Evolutionary conservation across 2,113 vertebrate genomes (phyloP).

Genomic region (Rhea americana): DNA sequence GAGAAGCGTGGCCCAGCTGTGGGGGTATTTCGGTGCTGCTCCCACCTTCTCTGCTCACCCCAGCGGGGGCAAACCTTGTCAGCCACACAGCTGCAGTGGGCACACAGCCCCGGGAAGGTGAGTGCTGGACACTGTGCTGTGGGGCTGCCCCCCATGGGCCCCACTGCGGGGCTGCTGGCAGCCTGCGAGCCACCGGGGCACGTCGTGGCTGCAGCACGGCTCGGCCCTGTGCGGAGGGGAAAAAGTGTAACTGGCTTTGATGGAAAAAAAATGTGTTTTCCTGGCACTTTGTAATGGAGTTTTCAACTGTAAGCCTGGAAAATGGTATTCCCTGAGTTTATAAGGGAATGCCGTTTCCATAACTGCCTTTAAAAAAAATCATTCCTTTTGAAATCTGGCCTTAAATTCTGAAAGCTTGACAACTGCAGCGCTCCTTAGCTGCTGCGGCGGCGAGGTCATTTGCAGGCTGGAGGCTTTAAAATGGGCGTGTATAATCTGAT

Average conservation of each 20-base stretch:
- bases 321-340: conserved; percentile 57
- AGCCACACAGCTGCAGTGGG: no score
- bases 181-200: not conserved
- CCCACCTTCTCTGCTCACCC: not conserved
- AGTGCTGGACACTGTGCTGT: no score
- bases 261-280: conserved; percentile 19
- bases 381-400: conserved; percentile 26
- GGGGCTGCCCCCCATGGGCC: not conserved
- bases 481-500: not conserved
- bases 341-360: conserved; percentile 53
- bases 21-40: not conserved
- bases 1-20: not conserved
- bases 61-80: no score
- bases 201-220: not conserved
- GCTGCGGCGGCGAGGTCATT: not conserved
- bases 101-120: no score
- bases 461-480: not conserved
- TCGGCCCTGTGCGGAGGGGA: not conserved
- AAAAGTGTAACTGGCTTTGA: not conserved
- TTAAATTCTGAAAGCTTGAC: not conserved
- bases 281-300: conserved; percentile 33
- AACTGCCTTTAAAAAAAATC: not conserved
- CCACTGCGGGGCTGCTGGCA: not conserved
- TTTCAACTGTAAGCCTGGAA: conserved; percentile 28
- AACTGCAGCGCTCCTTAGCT: not conserved